Base-by-base conservation (phyloP, 2,797 vertebrate species). In the Cheirogaleus major region DNA sequence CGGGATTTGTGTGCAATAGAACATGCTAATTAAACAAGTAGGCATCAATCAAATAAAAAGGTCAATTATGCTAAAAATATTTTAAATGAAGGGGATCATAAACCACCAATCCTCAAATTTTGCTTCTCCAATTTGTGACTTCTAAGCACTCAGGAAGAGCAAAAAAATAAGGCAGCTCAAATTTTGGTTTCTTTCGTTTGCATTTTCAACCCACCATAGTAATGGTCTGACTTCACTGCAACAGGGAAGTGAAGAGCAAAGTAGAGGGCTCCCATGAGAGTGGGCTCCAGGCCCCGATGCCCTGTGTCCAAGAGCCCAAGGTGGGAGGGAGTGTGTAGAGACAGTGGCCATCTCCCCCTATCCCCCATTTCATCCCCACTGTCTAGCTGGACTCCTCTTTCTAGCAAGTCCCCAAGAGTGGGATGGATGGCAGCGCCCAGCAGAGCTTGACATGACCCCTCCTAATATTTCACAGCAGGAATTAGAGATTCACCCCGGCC, bases 1-100 rank as follows among this genome's bases (percentile, higher is more conserved):
- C n/a, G 11, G 91, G 87, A 95, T 92, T 69, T 92, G 95, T 73
- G 94, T 96, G 92, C 95, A 93, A 80, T 23, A 73, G 80, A 94
- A 96, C 61, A 94, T 57, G 84, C 96, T 96, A 88, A 82, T 91
- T 92, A 96, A 94, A 89, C 80, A 92, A 96, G 75, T 25, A 89
- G 88, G 41, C 93, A 79, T 52, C 82, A n/a, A 81, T 81, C 93
- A 84, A 93, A 96, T 43, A 89, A 89, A 79, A 93, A 80, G 41
- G 78, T 95, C 61, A 97, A 72, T 10, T 14, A 65, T 7, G 10
- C 45, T 27, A 93, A 78, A 76, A 65, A 25, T 17, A 67, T 61
- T 89, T 97, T 95, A 87, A 95, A 93, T 41, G 84, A 94, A 72
- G 2, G 93, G 83, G 96, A 90, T 89, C 45, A 93, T 52, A 90